These are phyloP conservation scores for Hedya salicella DNA, from an alignment of 2,888 invertebrate species.

Conservation along the genomic window DNA sequence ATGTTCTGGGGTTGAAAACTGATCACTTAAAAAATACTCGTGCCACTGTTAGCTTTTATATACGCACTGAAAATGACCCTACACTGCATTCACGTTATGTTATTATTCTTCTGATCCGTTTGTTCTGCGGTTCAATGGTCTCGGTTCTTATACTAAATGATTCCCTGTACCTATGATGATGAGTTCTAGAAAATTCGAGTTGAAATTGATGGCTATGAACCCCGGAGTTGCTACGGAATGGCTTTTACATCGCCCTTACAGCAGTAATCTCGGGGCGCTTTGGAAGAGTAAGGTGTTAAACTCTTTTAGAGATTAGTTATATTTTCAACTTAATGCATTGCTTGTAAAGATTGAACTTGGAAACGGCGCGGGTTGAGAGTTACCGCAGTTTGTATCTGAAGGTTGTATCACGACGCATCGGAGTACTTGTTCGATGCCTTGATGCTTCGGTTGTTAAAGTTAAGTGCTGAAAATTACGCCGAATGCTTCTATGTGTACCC, in stretches of 20 bases:
- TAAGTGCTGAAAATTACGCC: constrained; percentile 33
- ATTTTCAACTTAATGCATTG: background rate
- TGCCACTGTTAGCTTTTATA: no score
- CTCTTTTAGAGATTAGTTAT: background rate
- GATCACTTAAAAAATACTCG: no score
- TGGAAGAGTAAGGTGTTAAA: background rate
- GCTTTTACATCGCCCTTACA: constrained; percentile 54
- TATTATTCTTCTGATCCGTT: constrained; percentile 14
- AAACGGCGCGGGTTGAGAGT: background rate
- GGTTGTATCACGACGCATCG: constrained; percentile 24
- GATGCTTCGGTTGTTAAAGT: constrained; percentile 35
- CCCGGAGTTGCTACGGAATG: constrained; percentile 53
- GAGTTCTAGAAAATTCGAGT: constrained; percentile 30
- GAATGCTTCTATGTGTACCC: constrained; percentile 16
- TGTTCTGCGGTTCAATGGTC: constrained; percentile 8
- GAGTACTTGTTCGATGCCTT: constrained; percentile 19
- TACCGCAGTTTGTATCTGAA: background rate
- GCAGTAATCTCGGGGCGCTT: constrained; percentile 52
- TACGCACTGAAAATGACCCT: no score
- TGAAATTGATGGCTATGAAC: constrained; percentile 33
- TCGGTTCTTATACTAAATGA: constrained; percentile 18
- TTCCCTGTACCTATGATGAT: constrained; percentile 27
- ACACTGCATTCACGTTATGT: background rate
- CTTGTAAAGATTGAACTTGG: background rate
- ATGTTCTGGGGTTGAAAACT: no score